phyloP scores from a whole-genome alignment of 64 coral and sea anemone species.

The Hydrozoanthus tunicans region DNA sequence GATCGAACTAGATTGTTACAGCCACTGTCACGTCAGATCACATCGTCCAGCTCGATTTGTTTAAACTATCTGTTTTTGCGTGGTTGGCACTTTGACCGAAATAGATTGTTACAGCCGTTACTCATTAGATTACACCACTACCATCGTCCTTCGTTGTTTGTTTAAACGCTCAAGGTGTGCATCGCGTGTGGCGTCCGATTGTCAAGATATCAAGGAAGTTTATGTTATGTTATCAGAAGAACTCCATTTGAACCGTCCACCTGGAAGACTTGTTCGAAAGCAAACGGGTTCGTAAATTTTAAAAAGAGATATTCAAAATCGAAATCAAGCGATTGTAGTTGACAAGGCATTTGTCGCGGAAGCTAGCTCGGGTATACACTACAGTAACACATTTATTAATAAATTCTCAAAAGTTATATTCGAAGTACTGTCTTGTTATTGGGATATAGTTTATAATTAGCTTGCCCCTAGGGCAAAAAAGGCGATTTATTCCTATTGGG shows the following conservation, averaged over 20 bases:
- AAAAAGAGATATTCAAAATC: background rate
- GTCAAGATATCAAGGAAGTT: constrained; percentile 41
- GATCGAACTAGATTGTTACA: too few species aligned
- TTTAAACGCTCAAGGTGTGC: background rate
- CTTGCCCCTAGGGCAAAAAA: background rate
- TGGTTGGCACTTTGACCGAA: too few species aligned
- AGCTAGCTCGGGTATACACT: background rate
- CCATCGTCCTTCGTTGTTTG: too few species aligned
- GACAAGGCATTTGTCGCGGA: background rate
- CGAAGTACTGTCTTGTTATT: constrained; percentile 51
- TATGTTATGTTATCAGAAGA: constrained; percentile 22
- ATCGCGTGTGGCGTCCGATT: constrained; percentile 35
- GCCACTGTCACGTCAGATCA: too few species aligned
- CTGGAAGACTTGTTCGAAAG: background rate
- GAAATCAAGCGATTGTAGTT: background rate
- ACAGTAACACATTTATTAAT: constrained; percentile 32
- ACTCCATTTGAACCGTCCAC: constrained; percentile 10
- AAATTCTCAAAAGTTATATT: constrained; percentile 29
- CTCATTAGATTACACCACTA: too few species aligned
- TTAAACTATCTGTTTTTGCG: too few species aligned
- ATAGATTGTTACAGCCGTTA: too few species aligned
- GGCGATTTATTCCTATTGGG: background rate
- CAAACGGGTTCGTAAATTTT: background rate
- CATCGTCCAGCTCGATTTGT: too few species aligned
- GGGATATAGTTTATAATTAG: constrained; percentile 9